Conservation (phyloP, 2,113 vertebrate species). For the Leptocoma aspasia region DNA sequence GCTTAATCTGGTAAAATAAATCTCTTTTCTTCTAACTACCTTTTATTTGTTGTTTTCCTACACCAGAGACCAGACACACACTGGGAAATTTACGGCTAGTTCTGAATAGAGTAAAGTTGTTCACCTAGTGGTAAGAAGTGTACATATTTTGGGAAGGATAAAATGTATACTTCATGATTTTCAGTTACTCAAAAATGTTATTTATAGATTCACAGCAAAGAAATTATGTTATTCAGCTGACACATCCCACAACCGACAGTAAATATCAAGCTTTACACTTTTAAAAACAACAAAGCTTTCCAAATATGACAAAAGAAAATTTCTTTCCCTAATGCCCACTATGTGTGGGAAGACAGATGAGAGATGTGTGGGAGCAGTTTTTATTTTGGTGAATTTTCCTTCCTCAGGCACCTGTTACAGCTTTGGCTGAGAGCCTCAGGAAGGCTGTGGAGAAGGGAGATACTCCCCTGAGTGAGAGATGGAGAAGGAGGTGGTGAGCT, state of each 20-base stretch:
- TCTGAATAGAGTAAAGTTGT: not conserved
- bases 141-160: not conserved
- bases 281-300: not conserved
- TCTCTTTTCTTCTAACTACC: not conserved
- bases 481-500: not conserved
- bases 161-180: not conserved
- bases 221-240: constrained; percentile 37
- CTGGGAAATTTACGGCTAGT: not conserved
- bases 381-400: not conserved
- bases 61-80: not conserved
- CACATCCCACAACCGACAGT: constrained; percentile 25
- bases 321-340: not conserved
- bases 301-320: not conserved
- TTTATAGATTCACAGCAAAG: not conserved
- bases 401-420: not conserved
- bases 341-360: not conserved
- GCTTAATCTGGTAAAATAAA: not conserved
- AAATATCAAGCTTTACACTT: constrained; percentile 41
- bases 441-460: not conserved
- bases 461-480: not conserved
- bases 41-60: not conserved
- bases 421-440: not conserved
- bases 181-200: not conserved
- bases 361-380: not conserved
- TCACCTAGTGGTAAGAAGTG: not conserved